A percentile compares a stretch with the other conserved stretches of the same genome.
Evolutionary conservation across 2,113 vertebrate species (phyloP).

Genomic region (Sminthopsis crassicaudata): DNA sequence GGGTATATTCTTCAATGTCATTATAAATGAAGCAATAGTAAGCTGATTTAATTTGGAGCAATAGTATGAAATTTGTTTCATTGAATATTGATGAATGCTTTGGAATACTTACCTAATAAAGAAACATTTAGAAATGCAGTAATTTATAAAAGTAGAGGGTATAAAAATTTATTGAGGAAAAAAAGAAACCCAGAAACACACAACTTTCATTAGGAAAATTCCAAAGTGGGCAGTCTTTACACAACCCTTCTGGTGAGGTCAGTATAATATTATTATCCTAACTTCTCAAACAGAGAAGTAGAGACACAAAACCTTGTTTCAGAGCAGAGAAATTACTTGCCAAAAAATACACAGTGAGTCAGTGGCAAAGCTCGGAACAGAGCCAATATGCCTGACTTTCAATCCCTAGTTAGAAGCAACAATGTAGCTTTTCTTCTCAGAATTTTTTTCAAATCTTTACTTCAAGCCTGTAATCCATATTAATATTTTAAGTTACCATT

Average conservation of each 20-base stretch:
- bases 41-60: conserved; percentile 45
- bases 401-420: conserved; percentile 72
- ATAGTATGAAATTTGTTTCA: conserved; percentile 48
- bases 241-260: conserved; percentile 69
- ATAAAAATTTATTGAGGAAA: conserved; percentile 55
- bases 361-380: conserved; percentile 77
- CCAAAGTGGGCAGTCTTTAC: conserved; percentile 67
- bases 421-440: conserved; percentile 77
- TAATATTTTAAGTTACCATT: conserved; percentile 61
- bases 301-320: conserved; percentile 82
- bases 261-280: conserved; percentile 78
- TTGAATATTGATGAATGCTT: conserved; percentile 46
- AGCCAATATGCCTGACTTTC: conserved; percentile 73
- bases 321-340: conserved; percentile 74
- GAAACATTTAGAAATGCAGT: conserved; percentile 27
- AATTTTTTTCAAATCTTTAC: conserved; percentile 59
- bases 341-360: conserved; percentile 82
- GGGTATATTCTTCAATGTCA: conserved; percentile 48
- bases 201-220: conserved; percentile 67
- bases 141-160: conserved; percentile 22
- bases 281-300: conserved; percentile 77
- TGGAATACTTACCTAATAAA: conserved; percentile 62
- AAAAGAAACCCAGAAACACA: conserved; percentile 52
- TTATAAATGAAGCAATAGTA: conserved; percentile 52
- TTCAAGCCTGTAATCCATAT: conserved; percentile 68